phyloP scores from a whole-genome alignment of 1,140 invertebrate genomes.

The Trachymyrmex cornetzi region DNA sequence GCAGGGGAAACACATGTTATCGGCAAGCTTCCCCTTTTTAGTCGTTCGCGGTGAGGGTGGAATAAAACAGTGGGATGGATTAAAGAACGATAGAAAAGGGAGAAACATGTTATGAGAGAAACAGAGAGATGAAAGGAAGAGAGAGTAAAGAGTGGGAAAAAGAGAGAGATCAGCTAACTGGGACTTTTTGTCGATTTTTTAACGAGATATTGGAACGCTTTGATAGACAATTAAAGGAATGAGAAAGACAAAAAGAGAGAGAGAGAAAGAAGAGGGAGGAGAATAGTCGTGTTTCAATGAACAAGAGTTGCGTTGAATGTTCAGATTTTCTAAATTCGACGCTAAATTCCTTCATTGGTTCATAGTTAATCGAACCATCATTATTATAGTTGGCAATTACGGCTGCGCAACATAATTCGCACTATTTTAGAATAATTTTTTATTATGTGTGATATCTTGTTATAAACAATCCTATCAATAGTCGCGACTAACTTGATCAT shows the following conservation, averaged over 20 bases:
- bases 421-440: neutral
- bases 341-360: neutral
- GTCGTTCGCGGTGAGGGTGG: slow-evolving; percentile 54
- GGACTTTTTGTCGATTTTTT: slow-evolving; percentile 73
- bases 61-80: slow-evolving; percentile 67
- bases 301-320: slow-evolving; percentile 11
- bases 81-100: slow-evolving; percentile 33
- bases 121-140: slow-evolving; percentile 55
- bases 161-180: slow-evolving; percentile 47
- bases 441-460: neutral
- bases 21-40: slow-evolving; percentile 70
- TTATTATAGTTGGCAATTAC: neutral
- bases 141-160: slow-evolving; percentile 33
- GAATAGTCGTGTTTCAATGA: slow-evolving; percentile 54
- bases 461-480: neutral
- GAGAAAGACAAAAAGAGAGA: slow-evolving; percentile 69
- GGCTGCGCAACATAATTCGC: neutral
- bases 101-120: slow-evolving; percentile 67
- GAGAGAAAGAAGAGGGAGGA: slow-evolving; percentile 64
- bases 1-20: slow-evolving; percentile 75
- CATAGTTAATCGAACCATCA: slow-evolving; percentile 30
- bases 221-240: slow-evolving; percentile 71
- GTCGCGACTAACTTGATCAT: too few species aligned
- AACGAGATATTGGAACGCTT: slow-evolving; percentile 76
- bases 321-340: slow-evolving; percentile 21